Evolutionary conservation across 2,888 invertebrate species (phyloP).

Genomic region (Cataglyphis livida): DNA sequence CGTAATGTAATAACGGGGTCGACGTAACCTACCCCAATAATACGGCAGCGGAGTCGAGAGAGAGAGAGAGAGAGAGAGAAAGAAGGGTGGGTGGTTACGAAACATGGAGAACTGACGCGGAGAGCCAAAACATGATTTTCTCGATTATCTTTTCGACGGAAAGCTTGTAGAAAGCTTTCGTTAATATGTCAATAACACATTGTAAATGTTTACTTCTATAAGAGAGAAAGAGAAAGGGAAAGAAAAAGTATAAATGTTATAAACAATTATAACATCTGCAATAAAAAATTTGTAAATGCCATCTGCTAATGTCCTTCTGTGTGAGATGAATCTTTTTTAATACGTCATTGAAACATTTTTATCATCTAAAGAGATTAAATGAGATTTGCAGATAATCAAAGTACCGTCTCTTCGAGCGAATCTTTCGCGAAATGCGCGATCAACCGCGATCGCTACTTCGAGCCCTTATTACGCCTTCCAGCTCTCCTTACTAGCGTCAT

Average conservation of each 20-base stretch:
- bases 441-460: constrained; percentile 39
- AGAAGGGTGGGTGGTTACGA: constrained; percentile 33
- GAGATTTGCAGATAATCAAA: constrained; percentile 17
- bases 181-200: constrained; percentile 16
- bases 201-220: not conserved
- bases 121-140: constrained; percentile 41
- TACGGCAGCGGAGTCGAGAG: constrained; percentile 23
- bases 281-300: not conserved
- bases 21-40: constrained; percentile 68
- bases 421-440: constrained; percentile 42
- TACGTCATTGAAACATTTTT: not conserved
- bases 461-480: constrained; percentile 31
- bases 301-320: not conserved
- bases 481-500: constrained; percentile 55
- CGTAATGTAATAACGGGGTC: constrained; percentile 71
- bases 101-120: constrained; percentile 9
- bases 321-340: not conserved
- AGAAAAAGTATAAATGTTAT: not conserved
- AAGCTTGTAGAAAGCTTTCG: constrained; percentile 1
- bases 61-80: constrained; percentile 5
- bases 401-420: constrained; percentile 47
- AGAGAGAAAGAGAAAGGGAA: not conserved
- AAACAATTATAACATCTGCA: not conserved
- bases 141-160: constrained; percentile 47
- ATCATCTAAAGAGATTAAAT: constrained; percentile 22